phyloP scores from a whole-genome alignment of 2,888 invertebrate genomes.

The Tupiocoris notatus region DNA sequence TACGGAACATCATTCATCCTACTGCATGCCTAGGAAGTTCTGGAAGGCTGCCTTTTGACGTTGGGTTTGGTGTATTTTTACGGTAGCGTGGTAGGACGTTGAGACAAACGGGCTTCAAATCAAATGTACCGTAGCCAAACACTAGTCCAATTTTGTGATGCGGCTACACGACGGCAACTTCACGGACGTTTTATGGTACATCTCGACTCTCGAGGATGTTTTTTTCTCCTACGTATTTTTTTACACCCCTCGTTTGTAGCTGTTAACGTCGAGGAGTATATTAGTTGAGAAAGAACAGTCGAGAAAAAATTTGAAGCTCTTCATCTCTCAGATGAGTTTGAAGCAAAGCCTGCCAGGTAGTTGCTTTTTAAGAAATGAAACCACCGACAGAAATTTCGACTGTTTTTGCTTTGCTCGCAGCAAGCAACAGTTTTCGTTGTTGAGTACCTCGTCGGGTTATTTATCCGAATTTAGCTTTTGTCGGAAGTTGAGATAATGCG shows the following conservation, averaged over 20 bases:
- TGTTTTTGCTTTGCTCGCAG: no score
- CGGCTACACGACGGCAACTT: no score
- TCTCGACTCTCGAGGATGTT: constrained; percentile 1
- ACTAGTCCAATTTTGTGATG: not conserved
- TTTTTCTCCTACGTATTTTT: constrained; percentile 17
- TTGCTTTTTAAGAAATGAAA: no score
- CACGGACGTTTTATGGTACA: constrained; percentile 2
- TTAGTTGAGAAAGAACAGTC: not conserved
- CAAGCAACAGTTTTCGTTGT: no score
- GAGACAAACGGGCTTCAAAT: constrained; percentile 15
- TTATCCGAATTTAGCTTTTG: no score
- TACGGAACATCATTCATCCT: not conserved
- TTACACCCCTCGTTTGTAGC: constrained; percentile 36
- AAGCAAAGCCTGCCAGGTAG: no score
- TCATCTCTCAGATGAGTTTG: no score
- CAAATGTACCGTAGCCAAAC: constrained; percentile 26
- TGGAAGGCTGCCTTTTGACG: not conserved
- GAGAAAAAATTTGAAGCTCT: not conserved
- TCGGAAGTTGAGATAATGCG: no score
- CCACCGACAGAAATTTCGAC: no score
- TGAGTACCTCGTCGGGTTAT: no score
- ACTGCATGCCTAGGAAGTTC: not conserved
- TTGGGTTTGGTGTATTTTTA: constrained; percentile 30
- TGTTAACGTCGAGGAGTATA: constrained; percentile 11
- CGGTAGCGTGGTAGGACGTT: constrained; percentile 25